These are phyloP conservation scores for Brachionus koreanus DNA, from an alignment of 1,140 invertebrate genomes.

Conservation along the genomic window DNA sequence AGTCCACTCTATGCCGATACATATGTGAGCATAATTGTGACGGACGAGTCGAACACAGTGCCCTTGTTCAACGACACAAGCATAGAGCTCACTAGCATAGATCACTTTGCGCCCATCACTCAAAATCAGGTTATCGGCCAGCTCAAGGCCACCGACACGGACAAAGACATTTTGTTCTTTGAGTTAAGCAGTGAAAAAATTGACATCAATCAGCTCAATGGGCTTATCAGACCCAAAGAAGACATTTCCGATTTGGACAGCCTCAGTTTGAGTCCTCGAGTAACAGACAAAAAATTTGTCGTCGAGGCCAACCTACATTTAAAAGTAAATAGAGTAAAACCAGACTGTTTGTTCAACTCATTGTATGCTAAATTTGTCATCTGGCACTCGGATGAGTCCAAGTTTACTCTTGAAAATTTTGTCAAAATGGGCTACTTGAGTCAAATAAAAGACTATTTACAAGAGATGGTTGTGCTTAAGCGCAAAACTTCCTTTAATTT, in stretches of 20 bases:
- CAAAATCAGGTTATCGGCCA: neutral
- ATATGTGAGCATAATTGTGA: neutral
- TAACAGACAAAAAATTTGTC: slow-evolving; percentile 28
- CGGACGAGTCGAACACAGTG: slow-evolving; percentile 29
- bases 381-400: neutral
- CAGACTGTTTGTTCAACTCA: neutral
- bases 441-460: neutral
- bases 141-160: neutral
- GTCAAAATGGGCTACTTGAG: neutral
- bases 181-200: neutral
- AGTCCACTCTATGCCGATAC: neutral
- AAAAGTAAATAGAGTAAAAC: neutral
- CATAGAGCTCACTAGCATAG: neutral
- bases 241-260: neutral
- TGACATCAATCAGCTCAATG: slow-evolving; percentile 16
- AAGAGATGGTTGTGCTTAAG: neutral
- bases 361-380: slow-evolving; percentile 17
- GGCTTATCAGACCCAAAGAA: neutral
- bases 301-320: neutral
- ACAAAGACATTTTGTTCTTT: slow-evolving; percentile 11
- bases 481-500: neutral
- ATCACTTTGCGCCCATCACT: neutral
- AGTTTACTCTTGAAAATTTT: neutral
- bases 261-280: neutral
- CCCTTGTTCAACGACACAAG: neutral